These are phyloP conservation scores for Neosalanx taihuensis DNA, from an alignment of 2,797 vertebrate genomes.

Conservation along the genomic window DNA sequence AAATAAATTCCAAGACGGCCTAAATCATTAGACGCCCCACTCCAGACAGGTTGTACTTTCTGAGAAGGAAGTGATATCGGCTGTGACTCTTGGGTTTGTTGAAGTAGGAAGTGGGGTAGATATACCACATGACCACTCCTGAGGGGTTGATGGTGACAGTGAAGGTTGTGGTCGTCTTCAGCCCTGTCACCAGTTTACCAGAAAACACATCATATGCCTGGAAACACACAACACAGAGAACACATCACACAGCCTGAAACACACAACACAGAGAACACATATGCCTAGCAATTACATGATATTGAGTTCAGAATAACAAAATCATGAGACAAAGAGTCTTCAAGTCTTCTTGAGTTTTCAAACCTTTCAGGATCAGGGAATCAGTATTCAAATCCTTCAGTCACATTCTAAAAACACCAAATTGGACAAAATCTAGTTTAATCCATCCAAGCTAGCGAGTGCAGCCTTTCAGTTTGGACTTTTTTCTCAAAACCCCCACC, in stretches of 20 bases:
- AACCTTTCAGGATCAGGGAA: too few relatives aligned
- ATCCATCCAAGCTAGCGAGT: too few relatives aligned
- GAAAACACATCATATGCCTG: conserved; percentile 77
- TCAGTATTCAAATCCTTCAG: too few relatives aligned
- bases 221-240: conserved; percentile 20
- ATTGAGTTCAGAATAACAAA: too few relatives aligned
- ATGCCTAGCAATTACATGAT: too few relatives aligned
- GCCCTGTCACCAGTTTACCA: conserved; percentile 41
- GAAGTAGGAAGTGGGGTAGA: conserved; percentile 34
- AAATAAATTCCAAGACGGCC: not conserved
- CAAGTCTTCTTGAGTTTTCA: too few relatives aligned
- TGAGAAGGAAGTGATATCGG: not conserved
- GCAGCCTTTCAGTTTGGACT: too few relatives aligned
- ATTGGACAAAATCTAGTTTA: too few relatives aligned
- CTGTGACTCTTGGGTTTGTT: not conserved
- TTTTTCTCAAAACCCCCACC: too few relatives aligned
- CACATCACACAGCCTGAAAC: conserved; percentile 2
- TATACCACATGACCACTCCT: conserved; percentile 84
- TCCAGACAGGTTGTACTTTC: not conserved
- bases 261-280: conserved; percentile 2
- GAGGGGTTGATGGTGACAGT: conserved; percentile 77
- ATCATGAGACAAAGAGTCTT: too few relatives aligned
- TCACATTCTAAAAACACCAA: too few relatives aligned
- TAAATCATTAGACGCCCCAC: not conserved
- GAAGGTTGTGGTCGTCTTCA: conserved; percentile 65